Evolutionary conservation across 2,113 vertebrate genomes (phyloP).

Genomic region (Noctilio leporinus): DNA sequence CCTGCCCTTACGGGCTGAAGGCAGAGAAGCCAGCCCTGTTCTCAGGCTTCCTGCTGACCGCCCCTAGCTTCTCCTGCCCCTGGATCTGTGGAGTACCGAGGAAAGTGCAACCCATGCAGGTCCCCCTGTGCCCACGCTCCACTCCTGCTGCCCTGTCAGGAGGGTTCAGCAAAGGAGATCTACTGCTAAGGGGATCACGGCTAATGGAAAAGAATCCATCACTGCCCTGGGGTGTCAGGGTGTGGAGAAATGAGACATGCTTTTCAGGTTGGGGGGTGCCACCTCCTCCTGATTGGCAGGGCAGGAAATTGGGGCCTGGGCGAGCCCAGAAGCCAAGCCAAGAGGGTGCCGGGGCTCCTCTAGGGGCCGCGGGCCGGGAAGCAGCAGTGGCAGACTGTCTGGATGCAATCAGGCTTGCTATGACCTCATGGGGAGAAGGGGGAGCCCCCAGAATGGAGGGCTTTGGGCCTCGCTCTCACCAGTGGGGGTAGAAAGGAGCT

Average conservation of each 20-base stretch:
- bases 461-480: neutral
- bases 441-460: slow-evolving; percentile 4
- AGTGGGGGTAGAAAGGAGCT: neutral
- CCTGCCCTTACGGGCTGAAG: neutral
- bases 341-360: neutral
- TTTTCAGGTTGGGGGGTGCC: neutral
- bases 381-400: neutral
- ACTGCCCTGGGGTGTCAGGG: neutral
- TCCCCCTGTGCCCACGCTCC: neutral
- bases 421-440: slow-evolving; percentile 42
- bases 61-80: neutral
- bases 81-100: neutral
- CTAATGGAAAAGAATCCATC: slow-evolving; percentile 20
- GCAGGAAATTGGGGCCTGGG: slow-evolving; percentile 47
- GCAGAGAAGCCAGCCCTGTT: neutral
- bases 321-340: slow-evolving; percentile 30
- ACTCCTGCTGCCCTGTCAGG: neutral
- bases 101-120: neutral
- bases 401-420: slow-evolving; percentile 46
- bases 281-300: slow-evolving; percentile 35
- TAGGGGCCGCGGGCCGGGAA: neutral
- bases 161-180: neutral
- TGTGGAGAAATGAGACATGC: slow-evolving; percentile 35
- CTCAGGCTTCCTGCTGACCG: neutral
- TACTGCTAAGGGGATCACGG: neutral